These are phyloP conservation scores for Drosophila takahashii DNA, from an alignment of 1,140 invertebrate genomes.

Conservation along the genomic window DNA sequence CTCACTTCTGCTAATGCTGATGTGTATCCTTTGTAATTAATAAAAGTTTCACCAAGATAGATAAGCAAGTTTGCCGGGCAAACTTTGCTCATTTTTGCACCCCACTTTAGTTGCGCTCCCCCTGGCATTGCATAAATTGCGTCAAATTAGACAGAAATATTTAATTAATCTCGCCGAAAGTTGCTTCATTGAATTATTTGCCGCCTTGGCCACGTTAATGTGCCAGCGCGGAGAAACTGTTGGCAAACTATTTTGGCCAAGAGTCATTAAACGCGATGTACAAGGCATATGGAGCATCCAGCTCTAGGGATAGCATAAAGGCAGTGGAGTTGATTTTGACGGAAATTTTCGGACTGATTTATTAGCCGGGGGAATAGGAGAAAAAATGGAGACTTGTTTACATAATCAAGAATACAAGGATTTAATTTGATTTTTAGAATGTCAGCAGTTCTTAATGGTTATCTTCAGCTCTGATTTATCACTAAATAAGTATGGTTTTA, in stretches of 20 bases:
- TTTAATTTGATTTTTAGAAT: no score
- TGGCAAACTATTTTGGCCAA: conserved; percentile 71
- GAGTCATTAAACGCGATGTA: conserved; percentile 62
- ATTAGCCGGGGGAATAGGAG: neutral
- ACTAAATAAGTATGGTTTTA: no score
- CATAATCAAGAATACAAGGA: neutral
- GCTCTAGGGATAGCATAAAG: neutral
- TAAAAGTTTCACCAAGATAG: conserved; percentile 74
- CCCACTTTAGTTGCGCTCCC: conserved; percentile 18
- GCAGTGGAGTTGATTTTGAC: conserved; percentile 8
- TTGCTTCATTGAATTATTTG: conserved; percentile 81
- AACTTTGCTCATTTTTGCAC: conserved; percentile 71
- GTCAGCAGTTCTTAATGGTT: neutral
- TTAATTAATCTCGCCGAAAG: conserved; percentile 79
- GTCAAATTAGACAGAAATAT: conserved; percentile 83
- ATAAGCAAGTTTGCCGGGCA: conserved; percentile 37
- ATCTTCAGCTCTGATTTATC: neutral
- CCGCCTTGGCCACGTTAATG: conserved; percentile 48
- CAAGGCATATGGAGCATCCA: conserved; percentile 24
- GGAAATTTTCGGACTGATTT: neutral
- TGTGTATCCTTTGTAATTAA: conserved; percentile 82
- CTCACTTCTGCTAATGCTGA: conserved; percentile 57
- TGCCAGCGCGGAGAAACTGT: conserved; percentile 48
- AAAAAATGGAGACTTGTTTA: neutral
- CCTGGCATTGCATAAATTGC: conserved; percentile 76